These are phyloP conservation scores for Salvelinus alpinus DNA, from an alignment of 2,113 vertebrate species.

Conservation along the genomic window DNA sequence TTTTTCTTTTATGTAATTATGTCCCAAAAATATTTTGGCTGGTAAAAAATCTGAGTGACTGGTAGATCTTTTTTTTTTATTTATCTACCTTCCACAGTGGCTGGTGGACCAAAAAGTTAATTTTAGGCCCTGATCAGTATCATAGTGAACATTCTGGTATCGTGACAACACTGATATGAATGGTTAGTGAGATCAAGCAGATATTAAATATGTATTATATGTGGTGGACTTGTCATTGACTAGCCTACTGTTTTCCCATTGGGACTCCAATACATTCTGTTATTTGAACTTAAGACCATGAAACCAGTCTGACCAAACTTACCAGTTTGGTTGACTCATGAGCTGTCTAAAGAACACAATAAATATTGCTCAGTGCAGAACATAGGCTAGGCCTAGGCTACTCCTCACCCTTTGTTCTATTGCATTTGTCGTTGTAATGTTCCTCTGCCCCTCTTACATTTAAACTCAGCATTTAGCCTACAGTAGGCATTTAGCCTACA, in stretches of 20 bases:
- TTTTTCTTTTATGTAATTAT: too few species aligned
- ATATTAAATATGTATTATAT: neutral
- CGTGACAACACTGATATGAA: too few species aligned
- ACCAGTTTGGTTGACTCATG: conserved; percentile 54
- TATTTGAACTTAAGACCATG: conserved; percentile 36
- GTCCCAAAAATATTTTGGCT: too few species aligned
- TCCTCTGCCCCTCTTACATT: neutral
- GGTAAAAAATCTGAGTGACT: too few species aligned
- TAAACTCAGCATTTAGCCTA: neutral
- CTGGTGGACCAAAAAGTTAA: too few species aligned
- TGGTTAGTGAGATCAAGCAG: conserved; percentile 7
- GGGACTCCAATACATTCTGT: neutral
- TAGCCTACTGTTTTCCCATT: conserved; percentile 16
- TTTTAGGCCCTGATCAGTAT: too few species aligned
- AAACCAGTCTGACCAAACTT: conserved; percentile 51
- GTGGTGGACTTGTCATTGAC: neutral
- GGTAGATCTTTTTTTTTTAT: too few species aligned
- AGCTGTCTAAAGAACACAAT: conserved; percentile 20
- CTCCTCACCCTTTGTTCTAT: neutral
- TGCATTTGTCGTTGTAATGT: neutral
- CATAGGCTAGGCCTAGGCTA: neutral
- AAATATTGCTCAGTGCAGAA: conserved; percentile 29
- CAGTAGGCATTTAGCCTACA: neutral
- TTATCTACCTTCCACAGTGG: too few species aligned
- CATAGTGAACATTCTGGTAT: too few species aligned